A percentile compares a stretch with the other conserved stretches of the same genome.
Evolutionary conservation across 1,140 invertebrate species (phyloP).

Genomic region (Belonocnema kinseyi): DNA sequence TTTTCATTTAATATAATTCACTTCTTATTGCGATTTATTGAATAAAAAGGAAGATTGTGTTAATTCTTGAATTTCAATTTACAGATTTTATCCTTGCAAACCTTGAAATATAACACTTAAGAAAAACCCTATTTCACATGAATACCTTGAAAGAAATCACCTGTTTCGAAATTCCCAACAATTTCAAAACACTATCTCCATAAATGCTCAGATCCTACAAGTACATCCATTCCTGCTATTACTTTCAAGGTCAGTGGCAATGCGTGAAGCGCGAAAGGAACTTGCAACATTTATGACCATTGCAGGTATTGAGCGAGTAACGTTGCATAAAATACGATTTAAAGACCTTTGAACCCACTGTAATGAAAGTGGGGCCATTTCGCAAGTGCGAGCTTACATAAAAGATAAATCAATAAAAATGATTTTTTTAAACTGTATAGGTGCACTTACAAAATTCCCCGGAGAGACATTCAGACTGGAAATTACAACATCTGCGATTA

Average conservation of each 20-base stretch:
- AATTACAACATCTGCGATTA: not conserved
- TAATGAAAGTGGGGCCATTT: conserved; percentile 21
- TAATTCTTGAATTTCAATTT: too few species aligned
- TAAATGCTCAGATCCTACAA: conserved; percentile 7
- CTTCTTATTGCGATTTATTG: too few species aligned
- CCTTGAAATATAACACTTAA: too few species aligned
- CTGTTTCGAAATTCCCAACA: not conserved
- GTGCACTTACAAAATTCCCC: not conserved
- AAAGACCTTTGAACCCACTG: conserved; percentile 60
- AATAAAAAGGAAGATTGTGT: too few species aligned
- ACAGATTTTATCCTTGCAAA: too few species aligned
- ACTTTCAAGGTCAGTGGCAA: conserved; percentile 21
- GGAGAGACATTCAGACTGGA: conserved; percentile 5
- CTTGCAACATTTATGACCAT: conserved; percentile 58
- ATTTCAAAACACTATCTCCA: too few species aligned
- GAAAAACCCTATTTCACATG: too few species aligned
- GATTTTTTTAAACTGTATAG: not conserved
- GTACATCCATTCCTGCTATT: conserved; percentile 14
- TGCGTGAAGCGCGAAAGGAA: conserved; percentile 12
- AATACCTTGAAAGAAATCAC: too few species aligned
- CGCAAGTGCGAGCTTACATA: not conserved
- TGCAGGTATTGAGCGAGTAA: conserved; percentile 55
- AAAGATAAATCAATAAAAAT: not conserved
- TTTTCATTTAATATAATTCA: too few species aligned
- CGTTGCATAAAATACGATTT: conserved; percentile 65